Conservation (phyloP, 2,888 invertebrate species). For the Fissipunctia ypsillon region DNA sequence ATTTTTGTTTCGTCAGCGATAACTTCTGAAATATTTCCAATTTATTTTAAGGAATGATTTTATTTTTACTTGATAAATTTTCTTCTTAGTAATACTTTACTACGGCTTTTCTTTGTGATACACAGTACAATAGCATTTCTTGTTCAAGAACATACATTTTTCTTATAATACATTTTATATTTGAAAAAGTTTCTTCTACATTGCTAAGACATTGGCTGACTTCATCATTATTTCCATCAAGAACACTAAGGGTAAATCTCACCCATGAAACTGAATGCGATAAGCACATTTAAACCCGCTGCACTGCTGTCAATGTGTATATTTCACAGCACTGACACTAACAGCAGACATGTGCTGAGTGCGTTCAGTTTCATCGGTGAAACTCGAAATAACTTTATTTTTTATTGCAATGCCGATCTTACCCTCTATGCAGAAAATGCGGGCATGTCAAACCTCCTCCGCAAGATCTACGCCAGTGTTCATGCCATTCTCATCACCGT, state of each 20-base stretch:
- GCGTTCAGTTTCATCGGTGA: not conserved
- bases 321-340: not conserved
- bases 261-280: not conserved
- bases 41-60: constrained; percentile 3
- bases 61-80: constrained; percentile 3
- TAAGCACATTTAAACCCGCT: not conserved
- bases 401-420: not conserved
- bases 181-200: too few species aligned
- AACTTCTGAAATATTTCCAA: constrained; percentile 1
- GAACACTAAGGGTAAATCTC: not conserved
- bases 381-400: too few species aligned
- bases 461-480: constrained; percentile 91
- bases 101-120: not conserved
- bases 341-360: too few species aligned
- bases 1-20: constrained; percentile 9
- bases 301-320: not conserved
- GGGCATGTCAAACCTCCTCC: constrained; percentile 89
- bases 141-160: not conserved
- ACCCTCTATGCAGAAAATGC: constrained; percentile 77
- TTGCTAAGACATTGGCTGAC: not conserved
- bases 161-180: not conserved
- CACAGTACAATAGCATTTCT: not conserved
- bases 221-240: not conserved
- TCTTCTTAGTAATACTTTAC: not conserved
- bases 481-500: constrained; percentile 91